Conservation (phyloP, 2,113 vertebrate genomes). For the Sturnus vulgaris region DNA sequence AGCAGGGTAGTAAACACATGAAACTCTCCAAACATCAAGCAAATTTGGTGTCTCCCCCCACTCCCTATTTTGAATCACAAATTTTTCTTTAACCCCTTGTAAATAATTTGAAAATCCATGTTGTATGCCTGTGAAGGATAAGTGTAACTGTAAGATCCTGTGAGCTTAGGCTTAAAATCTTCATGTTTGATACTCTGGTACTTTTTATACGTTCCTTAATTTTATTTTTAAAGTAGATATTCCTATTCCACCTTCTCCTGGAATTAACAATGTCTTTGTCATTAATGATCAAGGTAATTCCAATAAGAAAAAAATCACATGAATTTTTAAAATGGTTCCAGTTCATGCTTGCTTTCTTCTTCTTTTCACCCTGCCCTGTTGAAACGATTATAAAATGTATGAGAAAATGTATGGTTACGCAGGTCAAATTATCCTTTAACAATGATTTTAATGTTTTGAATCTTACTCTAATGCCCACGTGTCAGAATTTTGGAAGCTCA, state of each 20-base stretch:
- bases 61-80: not conserved
- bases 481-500: slow-evolving; percentile 20
- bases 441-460: not conserved
- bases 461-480: slow-evolving; percentile 8
- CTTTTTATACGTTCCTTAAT: not conserved
- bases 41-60: not conserved
- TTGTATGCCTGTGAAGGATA: not conserved
- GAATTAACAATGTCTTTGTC: not conserved
- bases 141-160: not conserved
- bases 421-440: slow-evolving; percentile 34
- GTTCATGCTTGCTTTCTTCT: not conserved
- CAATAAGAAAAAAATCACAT: slow-evolving; percentile 16
- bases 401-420: not conserved
- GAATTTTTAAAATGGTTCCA: not conserved
- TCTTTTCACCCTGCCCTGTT: not conserved
- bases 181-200: not conserved
- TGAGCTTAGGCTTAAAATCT: not conserved
- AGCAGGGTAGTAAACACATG: slow-evolving; percentile 28
- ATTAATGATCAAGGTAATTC: slow-evolving; percentile 10
- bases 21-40: not conserved
- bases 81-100: not conserved
- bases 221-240: not conserved
- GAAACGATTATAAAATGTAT: slow-evolving; percentile 20
- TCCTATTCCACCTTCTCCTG: not conserved
- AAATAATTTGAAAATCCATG: not conserved